phyloP scores from a whole-genome alignment of 2,797 vertebrate genomes.

The Catostomus latipinnis region DNA sequence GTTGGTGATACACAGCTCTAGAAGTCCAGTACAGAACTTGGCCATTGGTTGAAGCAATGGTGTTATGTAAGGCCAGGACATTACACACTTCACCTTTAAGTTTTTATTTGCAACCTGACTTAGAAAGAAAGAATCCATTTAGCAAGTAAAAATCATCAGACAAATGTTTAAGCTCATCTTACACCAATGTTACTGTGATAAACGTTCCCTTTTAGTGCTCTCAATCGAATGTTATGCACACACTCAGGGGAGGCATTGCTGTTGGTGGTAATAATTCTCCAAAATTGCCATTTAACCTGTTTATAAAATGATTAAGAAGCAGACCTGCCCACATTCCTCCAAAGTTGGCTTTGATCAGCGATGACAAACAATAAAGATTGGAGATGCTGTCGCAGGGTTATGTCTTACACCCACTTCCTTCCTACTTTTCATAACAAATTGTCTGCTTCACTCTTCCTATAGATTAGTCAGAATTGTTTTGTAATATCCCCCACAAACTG shows the following conservation, averaged over 20 bases:
- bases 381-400: background rate
- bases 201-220: background rate
- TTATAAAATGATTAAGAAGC: background rate
- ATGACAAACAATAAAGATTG: background rate
- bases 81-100: too few species aligned
- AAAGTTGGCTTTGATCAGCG: background rate
- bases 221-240: background rate
- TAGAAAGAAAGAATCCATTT: too few species aligned
- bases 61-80: too few species aligned
- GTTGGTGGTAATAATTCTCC: background rate
- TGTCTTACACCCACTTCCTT: background rate
- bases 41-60: too few species aligned
- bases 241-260: background rate
- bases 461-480: too few species aligned
- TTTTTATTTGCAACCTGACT: too few species aligned
- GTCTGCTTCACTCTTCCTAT: background rate
- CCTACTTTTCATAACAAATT: background rate
- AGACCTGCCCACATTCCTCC: too few species aligned
- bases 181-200: too few species aligned
- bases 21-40: too few species aligned
- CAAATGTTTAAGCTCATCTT: too few species aligned
- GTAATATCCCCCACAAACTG: background rate
- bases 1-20: too few species aligned
- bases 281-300: background rate
- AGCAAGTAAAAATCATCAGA: too few species aligned